These are phyloP conservation scores for Neolamprologus longior DNA, from an alignment of 2,113 vertebrate species.

Conservation along the genomic window DNA sequence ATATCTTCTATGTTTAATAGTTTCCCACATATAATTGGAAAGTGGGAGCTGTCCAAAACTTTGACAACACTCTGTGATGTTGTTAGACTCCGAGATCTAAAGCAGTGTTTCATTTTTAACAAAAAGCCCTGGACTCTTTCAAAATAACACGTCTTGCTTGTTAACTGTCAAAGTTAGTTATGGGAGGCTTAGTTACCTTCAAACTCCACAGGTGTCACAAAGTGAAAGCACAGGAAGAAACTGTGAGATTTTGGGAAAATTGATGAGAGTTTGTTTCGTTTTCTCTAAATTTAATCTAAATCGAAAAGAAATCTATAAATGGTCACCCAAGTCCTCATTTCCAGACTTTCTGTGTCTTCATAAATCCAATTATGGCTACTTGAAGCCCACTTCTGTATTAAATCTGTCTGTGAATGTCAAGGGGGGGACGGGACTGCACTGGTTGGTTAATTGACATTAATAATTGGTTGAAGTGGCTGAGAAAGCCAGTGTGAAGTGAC, in stretches of 20 bases:
- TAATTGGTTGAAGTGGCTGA: not conserved
- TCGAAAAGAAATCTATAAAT: not conserved
- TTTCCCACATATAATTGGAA: conserved; percentile 39
- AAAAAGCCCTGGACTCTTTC: not conserved
- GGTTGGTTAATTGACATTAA: not conserved
- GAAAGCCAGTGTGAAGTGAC: not conserved
- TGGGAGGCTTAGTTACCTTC: not conserved
- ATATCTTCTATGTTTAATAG: conserved; percentile 28
- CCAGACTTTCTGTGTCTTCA: not conserved
- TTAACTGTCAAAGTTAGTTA: not conserved
- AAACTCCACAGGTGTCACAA: not conserved
- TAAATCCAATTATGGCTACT: not conserved
- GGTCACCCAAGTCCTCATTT: not conserved
- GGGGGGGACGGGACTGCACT: not conserved
- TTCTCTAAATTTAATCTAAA: not conserved
- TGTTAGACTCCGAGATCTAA: not conserved
- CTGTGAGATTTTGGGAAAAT: not conserved
- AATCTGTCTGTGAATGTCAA: not conserved
- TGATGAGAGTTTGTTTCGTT: not conserved
- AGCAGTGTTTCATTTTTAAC: not conserved
- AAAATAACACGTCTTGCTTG: not conserved
- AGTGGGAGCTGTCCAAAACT: conserved; percentile 2
- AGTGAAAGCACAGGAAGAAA: not conserved
- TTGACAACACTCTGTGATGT: not conserved
- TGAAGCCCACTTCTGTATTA: not conserved